Evolutionary conservation across 2,113 vertebrate species (phyloP).

Genomic region (Anoura caudifer): DNA sequence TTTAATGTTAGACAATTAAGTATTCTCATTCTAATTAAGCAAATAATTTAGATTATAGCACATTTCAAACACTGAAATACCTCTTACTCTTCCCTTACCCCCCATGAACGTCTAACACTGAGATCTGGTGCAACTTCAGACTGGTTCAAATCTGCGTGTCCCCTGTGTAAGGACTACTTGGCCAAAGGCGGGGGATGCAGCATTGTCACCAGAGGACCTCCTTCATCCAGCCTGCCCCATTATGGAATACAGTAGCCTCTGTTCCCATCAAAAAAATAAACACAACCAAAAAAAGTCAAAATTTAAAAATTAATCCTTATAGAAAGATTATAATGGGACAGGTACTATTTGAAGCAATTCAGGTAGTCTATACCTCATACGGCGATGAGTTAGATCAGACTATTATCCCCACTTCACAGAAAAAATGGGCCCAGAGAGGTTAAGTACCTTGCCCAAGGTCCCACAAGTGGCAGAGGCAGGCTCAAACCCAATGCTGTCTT

Average conservation of each 20-base stretch:
- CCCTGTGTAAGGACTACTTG: constrained; percentile 2
- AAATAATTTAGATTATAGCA: background rate
- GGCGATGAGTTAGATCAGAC: background rate
- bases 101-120: background rate
- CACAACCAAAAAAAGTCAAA: background rate
- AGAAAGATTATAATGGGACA: background rate
- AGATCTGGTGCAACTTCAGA: background rate
- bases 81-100: background rate
- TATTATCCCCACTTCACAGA: background rate
- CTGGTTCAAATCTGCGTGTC: background rate
- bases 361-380: background rate
- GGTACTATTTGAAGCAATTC: background rate
- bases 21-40: background rate
- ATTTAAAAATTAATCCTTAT: background rate
- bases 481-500: background rate
- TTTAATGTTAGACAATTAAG: background rate
- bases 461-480: background rate
- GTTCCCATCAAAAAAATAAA: constrained; percentile 63
- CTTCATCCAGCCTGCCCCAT: background rate
- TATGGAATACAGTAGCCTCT: constrained; percentile 67
- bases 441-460: background rate
- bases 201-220: background rate
- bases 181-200: background rate
- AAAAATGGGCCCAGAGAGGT: background rate
- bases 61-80: background rate